A percentile compares a stretch with the other conserved stretches of the same genome.
Evolutionary conservation across 2,113 vertebrate species (phyloP).

Genomic region (Paracanthobrama guichenoti): DNA sequence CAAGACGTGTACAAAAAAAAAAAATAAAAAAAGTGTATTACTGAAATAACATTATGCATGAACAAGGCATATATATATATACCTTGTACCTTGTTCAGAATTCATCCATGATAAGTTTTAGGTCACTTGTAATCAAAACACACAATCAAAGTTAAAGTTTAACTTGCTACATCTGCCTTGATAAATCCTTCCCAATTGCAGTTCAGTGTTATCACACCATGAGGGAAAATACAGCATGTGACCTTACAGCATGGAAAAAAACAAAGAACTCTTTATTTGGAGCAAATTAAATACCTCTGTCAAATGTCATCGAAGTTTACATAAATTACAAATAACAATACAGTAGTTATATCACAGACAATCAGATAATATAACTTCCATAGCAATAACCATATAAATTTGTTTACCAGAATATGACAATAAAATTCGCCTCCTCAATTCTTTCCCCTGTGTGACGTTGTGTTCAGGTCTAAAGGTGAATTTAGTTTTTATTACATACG

Average conservation of each 20-base stretch:
- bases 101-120: background rate
- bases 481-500: background rate
- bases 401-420: background rate
- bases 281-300: background rate
- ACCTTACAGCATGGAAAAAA: background rate
- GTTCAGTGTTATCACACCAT: background rate
- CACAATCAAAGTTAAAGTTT: conserved; percentile 9
- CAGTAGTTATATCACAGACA: background rate
- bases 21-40: background rate
- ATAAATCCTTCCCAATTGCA: background rate
- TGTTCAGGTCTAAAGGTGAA: conserved; percentile 25
- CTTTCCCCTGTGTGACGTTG: background rate
- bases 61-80: background rate
- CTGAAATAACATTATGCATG: background rate
- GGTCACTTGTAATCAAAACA: background rate
- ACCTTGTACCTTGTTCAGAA: background rate
- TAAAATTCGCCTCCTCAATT: background rate
- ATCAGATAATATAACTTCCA: background rate
- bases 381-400: no score
- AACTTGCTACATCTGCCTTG: background rate
- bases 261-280: background rate
- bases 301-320: background rate
- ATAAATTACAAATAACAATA: conserved; percentile 11
- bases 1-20: background rate
- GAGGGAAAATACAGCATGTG: background rate